Evolutionary conservation across 2,113 vertebrate species (phyloP).

Genomic region (Rhinichthys klamathensis): DNA sequence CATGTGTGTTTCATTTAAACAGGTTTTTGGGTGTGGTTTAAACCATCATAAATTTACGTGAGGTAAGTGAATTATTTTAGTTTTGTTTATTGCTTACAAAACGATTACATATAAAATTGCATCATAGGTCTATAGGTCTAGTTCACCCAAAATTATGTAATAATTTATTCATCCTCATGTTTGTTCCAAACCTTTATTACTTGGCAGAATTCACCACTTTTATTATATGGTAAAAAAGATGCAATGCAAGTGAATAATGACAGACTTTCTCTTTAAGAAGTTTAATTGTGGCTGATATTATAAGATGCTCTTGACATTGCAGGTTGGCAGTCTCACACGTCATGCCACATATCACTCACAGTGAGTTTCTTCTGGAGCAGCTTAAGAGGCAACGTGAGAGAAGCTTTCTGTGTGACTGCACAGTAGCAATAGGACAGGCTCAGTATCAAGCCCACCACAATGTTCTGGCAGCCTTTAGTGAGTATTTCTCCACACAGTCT

Average conservation of each 20-base stretch:
- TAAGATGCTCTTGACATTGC: background rate
- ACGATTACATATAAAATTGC: background rate
- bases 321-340: constrained; percentile 14
- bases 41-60: background rate
- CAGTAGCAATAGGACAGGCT: constrained; percentile 80
- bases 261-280: background rate
- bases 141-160: background rate
- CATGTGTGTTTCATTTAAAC: constrained; percentile 19
- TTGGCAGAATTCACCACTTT: background rate
- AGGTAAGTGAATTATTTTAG: constrained; percentile 5
- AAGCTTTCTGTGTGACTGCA: constrained; percentile 87
- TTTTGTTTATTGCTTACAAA: background rate
- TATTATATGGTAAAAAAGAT: background rate
- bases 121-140: background rate
- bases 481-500: constrained; percentile 87
- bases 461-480: constrained; percentile 93
- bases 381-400: constrained; percentile 83
- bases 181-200: background rate
- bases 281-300: background rate
- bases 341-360: constrained; percentile 72
- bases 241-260: background rate
- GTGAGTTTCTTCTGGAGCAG: constrained; percentile 83
- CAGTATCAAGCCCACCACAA: constrained; percentile 89
- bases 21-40: constrained; percentile 2
- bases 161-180: background rate